Evolutionary conservation across 2,888 invertebrate genomes (phyloP), one percentile per base, ranked within the genome.

Genomic region (Shargacucullia verbasci): DNA sequence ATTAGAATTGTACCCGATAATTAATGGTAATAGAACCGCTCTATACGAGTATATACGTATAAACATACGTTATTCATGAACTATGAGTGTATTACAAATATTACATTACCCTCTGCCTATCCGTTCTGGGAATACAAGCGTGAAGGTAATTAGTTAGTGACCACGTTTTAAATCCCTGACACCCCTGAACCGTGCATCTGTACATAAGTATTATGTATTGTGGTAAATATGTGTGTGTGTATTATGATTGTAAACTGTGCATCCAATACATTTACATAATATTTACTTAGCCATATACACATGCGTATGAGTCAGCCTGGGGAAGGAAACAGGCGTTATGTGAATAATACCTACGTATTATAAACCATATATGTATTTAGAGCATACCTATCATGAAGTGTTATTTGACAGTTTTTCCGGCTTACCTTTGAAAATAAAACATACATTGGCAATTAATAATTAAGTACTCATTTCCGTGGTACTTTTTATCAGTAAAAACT

Each of bases 261-360:
- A 43, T 25, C 40, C 53, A 53, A 56, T 47, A 69, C 55, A 62
- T 71, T 73, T 67, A 76, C 61, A 63, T 69, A 69, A 64, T 58
- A 60, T 55, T 43, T 63, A 59, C 52, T 40, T 56, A 60, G 48
- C 49, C 56, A 54, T 50, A 50, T 39, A 64, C 20, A 31, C 53
- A 54, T 57, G 39, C 50, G 56, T 20, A 59, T 76, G 76, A 75
- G 43, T 76, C 78, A 77, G 52, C 13, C 49, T 44, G 35, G 69
- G 60, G 62, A 57, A 76, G 73, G 76, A 76, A 75, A 76, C 59
- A 34, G 45, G 25, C 57, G 45, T 35, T 45, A 59, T 57, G 53
- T 48, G 57, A 54, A 61, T 58, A 73, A 48, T 61, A 55, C 46
- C 48, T 48, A 48, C n/a, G 20, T 46, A 44, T 43, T 44, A 27